A percentile compares a stretch with the other conserved stretches of the same genome.
These are phyloP conservation scores for Xiphias gladius DNA, from an alignment of 2,113 vertebrate genomes.

Conservation along the genomic window DNA sequence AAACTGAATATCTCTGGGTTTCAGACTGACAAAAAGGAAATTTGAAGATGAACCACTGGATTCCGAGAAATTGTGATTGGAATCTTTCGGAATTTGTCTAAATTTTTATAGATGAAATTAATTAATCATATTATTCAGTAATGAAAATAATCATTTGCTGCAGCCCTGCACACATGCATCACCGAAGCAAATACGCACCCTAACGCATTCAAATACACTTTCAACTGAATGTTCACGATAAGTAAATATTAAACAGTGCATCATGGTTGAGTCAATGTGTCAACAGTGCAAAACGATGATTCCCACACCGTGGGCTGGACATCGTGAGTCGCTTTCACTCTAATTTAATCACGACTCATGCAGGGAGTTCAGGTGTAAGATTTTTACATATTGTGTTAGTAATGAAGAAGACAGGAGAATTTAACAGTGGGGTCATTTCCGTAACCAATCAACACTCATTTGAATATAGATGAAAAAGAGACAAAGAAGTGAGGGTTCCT, in stretches of 20 bases:
- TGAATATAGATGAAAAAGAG: not conserved
- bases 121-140: not conserved
- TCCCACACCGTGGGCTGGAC: conserved; percentile 25
- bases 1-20: not conserved
- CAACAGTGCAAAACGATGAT: conserved; percentile 43
- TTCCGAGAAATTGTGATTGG: not conserved
- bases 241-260: conserved; percentile 15
- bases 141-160: not conserved
- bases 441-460: not conserved
- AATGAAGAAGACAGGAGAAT: not conserved
- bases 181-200: not conserved
- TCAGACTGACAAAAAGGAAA: not conserved
- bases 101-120: no score
- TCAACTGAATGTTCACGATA: conserved; percentile 6
- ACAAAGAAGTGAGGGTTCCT: not conserved
- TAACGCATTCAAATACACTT: not conserved
- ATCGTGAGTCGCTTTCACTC: conserved; percentile 59
- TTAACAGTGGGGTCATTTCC: conserved; percentile 17
- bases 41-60: not conserved
- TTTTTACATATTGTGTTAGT: conserved; percentile 24
- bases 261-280: conserved; percentile 34
- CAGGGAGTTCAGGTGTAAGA: conserved; percentile 15
- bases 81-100: not conserved
- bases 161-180: not conserved
- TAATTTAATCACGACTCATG: conserved; percentile 67